Base-by-base conservation (phyloP, 2,888 invertebrate genomes). In the Clitarchus hookeri region DNA sequence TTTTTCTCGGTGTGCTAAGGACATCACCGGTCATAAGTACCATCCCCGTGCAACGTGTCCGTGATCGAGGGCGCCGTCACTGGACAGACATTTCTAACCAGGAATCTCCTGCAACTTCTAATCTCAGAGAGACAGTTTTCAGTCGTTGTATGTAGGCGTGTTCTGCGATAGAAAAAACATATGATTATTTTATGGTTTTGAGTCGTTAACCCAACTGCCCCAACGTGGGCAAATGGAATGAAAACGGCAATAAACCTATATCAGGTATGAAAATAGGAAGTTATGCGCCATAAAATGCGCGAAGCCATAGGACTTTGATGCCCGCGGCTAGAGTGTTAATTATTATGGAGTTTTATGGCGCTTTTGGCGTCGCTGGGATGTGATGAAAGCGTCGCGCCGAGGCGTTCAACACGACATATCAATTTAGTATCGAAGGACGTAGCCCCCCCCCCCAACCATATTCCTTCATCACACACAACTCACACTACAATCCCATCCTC, bases 211-310 rank as follows among this genome's bases (percentile, higher is more conserved):
- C 19, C 6, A 16, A 53, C 53, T 2, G 2, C 53, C 19, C 12
- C 19, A 19, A 19, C 13, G 53, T 19, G 19, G 53, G 19, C 12
- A 53, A 53, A 53, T 8, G 53, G 65, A 65, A 23, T 65, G 65
- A 23, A 65, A 65, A 8, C 23, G 65, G 65, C 65, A n/a, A 23
- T 65, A 65, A 65, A 65, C 65, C 0, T 65, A 65, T 65, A 65
- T 65, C 65, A 65, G 65, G 65, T 65, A 65, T 65, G 65, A 65
- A n/a, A n/a, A 65, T 23, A 65, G 65, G 16, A 65, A 65, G 65
- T 65, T 65, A 65, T 65, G n/a, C 19, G 8, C 65, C n/a, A 65
- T 65, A 65, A 65, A 65, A n/a, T 9, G 65, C 65, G 65, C n/a
- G 65, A 65, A 65, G 65, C 65, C n/a, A 65, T 65, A 3, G 8